These are phyloP conservation scores for Abrostola tripartita DNA, from an alignment of 2,888 invertebrate genomes.

Conservation along the genomic window DNA sequence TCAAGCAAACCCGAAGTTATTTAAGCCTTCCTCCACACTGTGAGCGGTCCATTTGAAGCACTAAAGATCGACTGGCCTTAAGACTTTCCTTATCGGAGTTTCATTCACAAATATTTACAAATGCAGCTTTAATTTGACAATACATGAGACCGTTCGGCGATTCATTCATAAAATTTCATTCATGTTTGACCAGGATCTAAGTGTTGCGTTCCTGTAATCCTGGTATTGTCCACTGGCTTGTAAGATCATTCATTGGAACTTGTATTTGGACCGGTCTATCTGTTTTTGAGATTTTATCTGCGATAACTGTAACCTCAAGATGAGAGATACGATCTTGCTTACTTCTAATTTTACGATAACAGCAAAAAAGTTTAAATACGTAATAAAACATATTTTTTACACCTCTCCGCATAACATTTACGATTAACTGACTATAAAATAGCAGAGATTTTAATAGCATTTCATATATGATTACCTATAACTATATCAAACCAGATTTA, in stretches of 20 bases:
- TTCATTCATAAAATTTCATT: constrained; percentile 65
- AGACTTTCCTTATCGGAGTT: constrained; percentile 50
- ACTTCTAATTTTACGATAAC: neutral
- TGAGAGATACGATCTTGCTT: neutral
- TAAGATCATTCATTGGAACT: constrained; percentile 64
- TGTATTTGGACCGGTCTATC: constrained; percentile 49
- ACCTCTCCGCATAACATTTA: neutral
- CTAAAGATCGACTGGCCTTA: constrained; percentile 16
- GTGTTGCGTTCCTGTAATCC: constrained; percentile 59
- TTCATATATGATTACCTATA: no score
- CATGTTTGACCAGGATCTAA: constrained; percentile 62
- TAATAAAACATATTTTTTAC: neutral
- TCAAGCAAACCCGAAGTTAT: constrained; percentile 19
- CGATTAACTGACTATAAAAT: neutral
- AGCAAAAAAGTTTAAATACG: neutral
- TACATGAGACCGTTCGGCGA: constrained; percentile 35
- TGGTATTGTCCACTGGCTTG: constrained; percentile 59
- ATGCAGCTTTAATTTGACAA: constrained; percentile 68
- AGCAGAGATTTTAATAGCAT: no score
- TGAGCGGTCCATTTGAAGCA: constrained; percentile 53
- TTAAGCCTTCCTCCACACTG: constrained; percentile 57
- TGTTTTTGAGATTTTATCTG: constrained; percentile 38
- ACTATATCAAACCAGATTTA: no score
- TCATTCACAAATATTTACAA: constrained; percentile 84
- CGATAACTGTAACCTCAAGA: constrained; percentile 7